A percentile compares a stretch with the other conserved stretches of the same genome.
Conservation (phyloP, 1,140 invertebrate species). For the Sycobia sp. region DNA sequence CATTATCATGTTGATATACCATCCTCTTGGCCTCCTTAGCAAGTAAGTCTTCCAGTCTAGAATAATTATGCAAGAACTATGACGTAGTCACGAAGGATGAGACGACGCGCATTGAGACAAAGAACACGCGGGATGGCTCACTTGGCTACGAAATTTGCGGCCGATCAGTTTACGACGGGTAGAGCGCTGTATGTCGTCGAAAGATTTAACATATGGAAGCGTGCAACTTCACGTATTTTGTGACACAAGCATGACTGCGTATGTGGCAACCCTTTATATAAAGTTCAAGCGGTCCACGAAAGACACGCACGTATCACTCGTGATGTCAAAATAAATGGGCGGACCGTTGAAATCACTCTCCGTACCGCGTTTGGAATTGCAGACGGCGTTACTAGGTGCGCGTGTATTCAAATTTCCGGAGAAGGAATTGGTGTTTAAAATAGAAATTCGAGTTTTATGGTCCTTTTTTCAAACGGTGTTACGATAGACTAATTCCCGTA, state of each 20-base stretch:
- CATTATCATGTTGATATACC: conserved; percentile 40
- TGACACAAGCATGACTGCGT: neutral
- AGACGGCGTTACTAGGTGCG: conserved; percentile 2
- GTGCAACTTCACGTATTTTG: conserved; percentile 10
- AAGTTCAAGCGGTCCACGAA: neutral
- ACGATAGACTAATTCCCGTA: neutral
- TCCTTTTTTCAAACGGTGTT: neutral
- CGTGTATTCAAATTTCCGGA: neutral
- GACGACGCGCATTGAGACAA: neutral
- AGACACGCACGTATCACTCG: neutral
- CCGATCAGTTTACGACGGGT: too few species aligned
- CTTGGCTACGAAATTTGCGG: neutral
- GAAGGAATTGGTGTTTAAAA: neutral
- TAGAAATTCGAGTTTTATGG: neutral
- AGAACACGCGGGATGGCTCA: neutral
- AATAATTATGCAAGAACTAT: conserved; percentile 9
- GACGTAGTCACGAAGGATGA: conserved; percentile 23
- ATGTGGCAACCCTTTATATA: neutral
- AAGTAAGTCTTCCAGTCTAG: neutral
- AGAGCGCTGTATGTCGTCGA: too few species aligned
- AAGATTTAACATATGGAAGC: neutral
- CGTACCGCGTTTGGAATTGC: neutral
- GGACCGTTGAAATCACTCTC: neutral
- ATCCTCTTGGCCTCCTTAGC: conserved; percentile 40
- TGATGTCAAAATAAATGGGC: neutral